Base-by-base conservation (phyloP, 2,797 vertebrate species). In the Rhinichthys osculus region DNA sequence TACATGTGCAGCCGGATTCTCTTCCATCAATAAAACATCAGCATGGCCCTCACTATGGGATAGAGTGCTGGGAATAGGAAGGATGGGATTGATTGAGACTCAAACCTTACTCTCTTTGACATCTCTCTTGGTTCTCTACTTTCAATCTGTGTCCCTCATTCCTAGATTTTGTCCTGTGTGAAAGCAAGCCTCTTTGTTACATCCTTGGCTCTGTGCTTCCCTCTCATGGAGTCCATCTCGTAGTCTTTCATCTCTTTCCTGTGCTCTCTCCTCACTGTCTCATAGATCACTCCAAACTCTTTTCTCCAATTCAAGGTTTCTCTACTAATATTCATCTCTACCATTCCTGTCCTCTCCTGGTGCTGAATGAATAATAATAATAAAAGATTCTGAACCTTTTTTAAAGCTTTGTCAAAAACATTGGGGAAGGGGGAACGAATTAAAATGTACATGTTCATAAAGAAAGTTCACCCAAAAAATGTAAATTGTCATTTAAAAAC, bases 1-100 rank as follows among this genome's bases (percentile, higher is more conserved):
- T 92, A 92, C 92, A 89, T 93, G 92, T 95, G 93, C 93, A 93
- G 93, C 91, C 92, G 92, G 93, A 93, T 92, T 93, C 89, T 87
- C 88, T 88, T 83, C 90, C 92, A 95, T 95, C 92, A 95, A 95
- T 95, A 94, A 96, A 94, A 92, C 93, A 95, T 94, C 90, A 92
- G 88, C 89, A 81, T 87, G 83, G 89, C 85, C 89, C 89, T 88
- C 88, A 82, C 86, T 89, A 87, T 92, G 91, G 90, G 91, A 94
- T 92, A 87, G 89, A 92, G 90, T 82, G 90, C 81, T 82, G 88
- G 91, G 85, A 89, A 89, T 86, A 87, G 89, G 90, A 78, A 72
- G 88, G 71, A 69, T 73, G 33, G 84, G 78, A 89, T 89, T 90
- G 90, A 90, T 88, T 88, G 87, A 81, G 84, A 81, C 59, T 89